A percentile compares a stretch with the other conserved stretches of the same genome.
phyloP scores from a whole-genome alignment of 2,888 invertebrate genomes.

The Trissolcus japonicus region DNA sequence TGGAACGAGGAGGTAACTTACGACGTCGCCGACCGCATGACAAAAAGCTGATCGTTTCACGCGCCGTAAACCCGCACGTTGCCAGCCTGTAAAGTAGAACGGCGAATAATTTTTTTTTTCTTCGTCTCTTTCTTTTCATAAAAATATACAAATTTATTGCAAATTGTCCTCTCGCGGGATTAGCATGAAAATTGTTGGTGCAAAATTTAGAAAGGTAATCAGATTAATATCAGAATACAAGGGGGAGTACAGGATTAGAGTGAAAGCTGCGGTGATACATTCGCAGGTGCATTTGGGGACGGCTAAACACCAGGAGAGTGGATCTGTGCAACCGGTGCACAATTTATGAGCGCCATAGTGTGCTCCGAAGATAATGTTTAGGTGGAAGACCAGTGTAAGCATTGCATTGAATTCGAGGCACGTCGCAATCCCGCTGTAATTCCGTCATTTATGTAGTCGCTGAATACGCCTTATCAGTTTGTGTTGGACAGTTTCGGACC shows the following conservation, averaged over 20 bases:
- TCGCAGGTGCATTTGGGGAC: conserved; percentile 28
- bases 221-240: conserved; percentile 35
- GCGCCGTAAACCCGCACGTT: conserved; percentile 27
- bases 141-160: conserved; percentile 1
- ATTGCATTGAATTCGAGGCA: conserved; percentile 39
- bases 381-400: conserved; percentile 38
- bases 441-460: conserved; percentile 29
- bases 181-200: too few relatives aligned
- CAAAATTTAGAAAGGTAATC: conserved; percentile 6
- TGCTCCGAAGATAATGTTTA: conserved; percentile 48
- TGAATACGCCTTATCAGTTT: conserved; percentile 45
- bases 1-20: conserved; percentile 82
- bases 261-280: conserved; percentile 29
- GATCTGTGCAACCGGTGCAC: conserved; percentile 45
- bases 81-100: too few relatives aligned
- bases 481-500: conserved; percentile 32
- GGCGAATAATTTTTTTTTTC: background rate
- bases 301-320: conserved; percentile 32
- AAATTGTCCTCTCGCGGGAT: conserved; percentile 3
- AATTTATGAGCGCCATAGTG: conserved; percentile 35
- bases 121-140: background rate
- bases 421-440: conserved; percentile 37
- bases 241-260: conserved; percentile 9
- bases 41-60: conserved; percentile 45
- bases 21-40: conserved; percentile 18